Evolutionary conservation across 2,797 vertebrate genomes (phyloP).

Genomic region (Pangasius djambal): DNA sequence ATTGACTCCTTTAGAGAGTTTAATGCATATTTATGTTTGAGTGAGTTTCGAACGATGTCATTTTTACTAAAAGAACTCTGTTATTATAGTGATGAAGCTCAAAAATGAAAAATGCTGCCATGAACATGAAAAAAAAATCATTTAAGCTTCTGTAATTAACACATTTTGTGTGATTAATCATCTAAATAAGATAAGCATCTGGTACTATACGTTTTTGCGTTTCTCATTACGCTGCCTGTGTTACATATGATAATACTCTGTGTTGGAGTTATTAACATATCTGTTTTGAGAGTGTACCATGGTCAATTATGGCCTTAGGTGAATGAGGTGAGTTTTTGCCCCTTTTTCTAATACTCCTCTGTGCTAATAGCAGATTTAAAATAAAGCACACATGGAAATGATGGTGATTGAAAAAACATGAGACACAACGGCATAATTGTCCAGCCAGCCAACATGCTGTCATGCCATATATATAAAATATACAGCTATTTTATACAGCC

Average conservation of each 20-base stretch:
- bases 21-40: conserved; percentile 42
- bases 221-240: not conserved
- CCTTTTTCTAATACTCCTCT: not conserved
- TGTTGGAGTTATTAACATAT: not conserved
- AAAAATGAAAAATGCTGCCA: not conserved
- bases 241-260: not conserved
- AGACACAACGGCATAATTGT: conserved; percentile 81
- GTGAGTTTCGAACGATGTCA: not conserved
- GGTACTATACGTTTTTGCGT: not conserved
- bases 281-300: not conserved
- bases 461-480: conserved; percentile 82
- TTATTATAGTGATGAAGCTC: not conserved
- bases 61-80: not conserved
- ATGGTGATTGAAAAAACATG: conserved; percentile 62
- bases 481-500: conserved; percentile 84
- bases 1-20: conserved; percentile 64
- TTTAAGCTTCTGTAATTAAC: not conserved
- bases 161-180: not conserved
- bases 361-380: conserved; percentile 27
- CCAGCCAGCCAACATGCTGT: conserved; percentile 77
- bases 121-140: not conserved
- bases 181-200: not conserved
- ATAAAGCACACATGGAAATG: conserved; percentile 62
- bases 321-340: not conserved
- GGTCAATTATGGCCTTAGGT: not conserved